Percentiles rank a stretch among this genome's conserved stretches.
These are phyloP conservation scores for Beris morrisii DNA, from an alignment of 2,888 invertebrate genomes.

Conservation along the genomic window DNA sequence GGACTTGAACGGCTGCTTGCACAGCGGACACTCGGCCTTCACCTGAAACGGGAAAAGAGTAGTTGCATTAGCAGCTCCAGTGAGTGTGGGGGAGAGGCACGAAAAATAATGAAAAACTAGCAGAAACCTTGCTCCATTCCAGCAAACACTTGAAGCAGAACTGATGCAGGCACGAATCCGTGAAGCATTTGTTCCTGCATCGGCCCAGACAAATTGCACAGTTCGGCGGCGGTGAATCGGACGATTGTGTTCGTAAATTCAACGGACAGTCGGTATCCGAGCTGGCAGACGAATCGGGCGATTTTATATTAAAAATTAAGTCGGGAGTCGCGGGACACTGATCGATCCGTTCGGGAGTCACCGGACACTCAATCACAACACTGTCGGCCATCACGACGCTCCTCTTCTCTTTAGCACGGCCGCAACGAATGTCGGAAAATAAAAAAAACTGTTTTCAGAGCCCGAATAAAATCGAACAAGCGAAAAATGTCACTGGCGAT, in stretches of 20 bases:
- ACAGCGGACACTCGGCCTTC: conserved; percentile 91
- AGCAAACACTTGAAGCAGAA: conserved; percentile 92
- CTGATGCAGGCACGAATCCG: conserved; percentile 89
- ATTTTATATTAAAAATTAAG: conserved; percentile 30
- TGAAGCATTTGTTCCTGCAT: conserved; percentile 85
- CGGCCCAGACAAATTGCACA: conserved; percentile 92
- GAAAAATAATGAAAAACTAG: background rate
- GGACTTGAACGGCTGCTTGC: conserved; percentile 87
- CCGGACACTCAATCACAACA: conserved; percentile 38
- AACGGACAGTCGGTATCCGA: conserved; percentile 58
- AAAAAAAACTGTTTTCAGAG: too few species aligned
- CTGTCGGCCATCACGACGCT: conserved; percentile 33
- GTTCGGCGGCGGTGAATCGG: conserved; percentile 75
- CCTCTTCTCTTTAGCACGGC: background rate
- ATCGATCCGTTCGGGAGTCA: conserved; percentile 41
- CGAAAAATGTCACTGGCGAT: background rate
- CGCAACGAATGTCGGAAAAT: background rate
- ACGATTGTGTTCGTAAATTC: conserved; percentile 59
- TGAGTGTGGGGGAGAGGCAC: too few species aligned
- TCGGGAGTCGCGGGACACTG: conserved; percentile 43
- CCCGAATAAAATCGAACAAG: background rate
- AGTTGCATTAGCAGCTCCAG: too few species aligned
- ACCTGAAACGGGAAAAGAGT: conserved; percentile 60
- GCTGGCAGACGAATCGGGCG: conserved; percentile 50
- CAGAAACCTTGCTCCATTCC: conserved; percentile 84